These are phyloP conservation scores for Agriotes lineatus DNA, from an alignment of 2,888 invertebrate species.

Conservation along the genomic window DNA sequence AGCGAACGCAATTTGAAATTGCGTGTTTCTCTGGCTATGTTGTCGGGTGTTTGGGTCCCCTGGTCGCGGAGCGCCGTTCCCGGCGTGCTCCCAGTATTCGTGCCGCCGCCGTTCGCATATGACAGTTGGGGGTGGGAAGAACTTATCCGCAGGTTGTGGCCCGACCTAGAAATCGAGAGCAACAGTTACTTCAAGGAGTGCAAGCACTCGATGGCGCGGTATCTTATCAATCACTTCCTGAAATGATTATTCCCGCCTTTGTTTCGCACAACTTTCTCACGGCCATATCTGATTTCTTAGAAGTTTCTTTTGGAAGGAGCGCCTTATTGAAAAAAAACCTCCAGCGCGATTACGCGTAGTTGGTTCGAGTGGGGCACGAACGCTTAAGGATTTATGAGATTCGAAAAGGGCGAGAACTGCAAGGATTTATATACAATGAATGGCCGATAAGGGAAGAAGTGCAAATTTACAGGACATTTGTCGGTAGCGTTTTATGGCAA, in stretches of 20 bases:
- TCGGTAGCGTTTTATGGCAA: conserved; percentile 5
- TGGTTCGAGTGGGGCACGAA: background rate
- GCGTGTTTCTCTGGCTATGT: conserved; percentile 78
- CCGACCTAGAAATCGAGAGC: conserved; percentile 51
- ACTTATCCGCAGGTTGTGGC: conserved; percentile 69
- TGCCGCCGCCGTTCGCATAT: conserved; percentile 68
- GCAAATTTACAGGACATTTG: conserved; percentile 21
- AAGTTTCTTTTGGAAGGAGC: background rate
- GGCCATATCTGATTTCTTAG: too few species aligned
- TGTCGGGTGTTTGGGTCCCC: conserved; percentile 79
- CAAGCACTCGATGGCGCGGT: background rate
- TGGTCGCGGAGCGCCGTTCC: conserved; percentile 71
- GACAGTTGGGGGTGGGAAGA: conserved; percentile 72
- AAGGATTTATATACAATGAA: conserved; percentile 27
- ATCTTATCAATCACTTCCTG: background rate
- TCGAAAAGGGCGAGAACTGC: conserved; percentile 1
- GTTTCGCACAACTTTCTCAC: background rate
- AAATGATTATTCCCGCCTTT: background rate
- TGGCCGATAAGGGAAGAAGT: conserved; percentile 22
- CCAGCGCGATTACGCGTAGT: conserved; percentile 9
- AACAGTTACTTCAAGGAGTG: background rate
- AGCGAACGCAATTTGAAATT: conserved; percentile 72
- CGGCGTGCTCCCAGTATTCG: conserved; percentile 27
- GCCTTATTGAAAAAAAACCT: background rate
- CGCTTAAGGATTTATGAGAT: conserved; percentile 28